phyloP scores from a whole-genome alignment of 2,797 vertebrate species.

The Dendrocincla tyrannina region DNA sequence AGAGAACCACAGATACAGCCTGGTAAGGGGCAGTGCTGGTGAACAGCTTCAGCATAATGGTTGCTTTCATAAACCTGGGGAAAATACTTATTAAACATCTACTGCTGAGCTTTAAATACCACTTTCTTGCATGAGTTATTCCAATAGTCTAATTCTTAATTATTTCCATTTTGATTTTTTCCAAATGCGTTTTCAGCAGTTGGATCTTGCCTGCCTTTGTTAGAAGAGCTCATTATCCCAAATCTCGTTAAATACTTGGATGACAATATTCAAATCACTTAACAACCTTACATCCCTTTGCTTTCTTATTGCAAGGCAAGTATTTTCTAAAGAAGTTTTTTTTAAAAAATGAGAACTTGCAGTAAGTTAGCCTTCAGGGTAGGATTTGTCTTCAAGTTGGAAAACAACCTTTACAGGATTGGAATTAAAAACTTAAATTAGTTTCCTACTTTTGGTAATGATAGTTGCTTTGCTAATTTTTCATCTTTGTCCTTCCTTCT shows the following conservation, averaged over 20 bases:
- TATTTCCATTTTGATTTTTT: neutral
- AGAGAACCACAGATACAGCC: neutral
- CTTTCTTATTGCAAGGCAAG: neutral
- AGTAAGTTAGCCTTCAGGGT: neutral
- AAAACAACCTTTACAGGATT: neutral
- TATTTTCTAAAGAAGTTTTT: neutral
- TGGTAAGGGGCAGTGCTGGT: neutral
- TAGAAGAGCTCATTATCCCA: neutral
- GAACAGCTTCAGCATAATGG: accelerated
- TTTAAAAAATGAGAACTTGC: accelerated
- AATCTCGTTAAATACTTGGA: neutral
- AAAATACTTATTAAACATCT: neutral
- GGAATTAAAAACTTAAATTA: neutral
- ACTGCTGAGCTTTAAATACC: neutral
- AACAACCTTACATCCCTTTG: neutral
- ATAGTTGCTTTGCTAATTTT: neutral
- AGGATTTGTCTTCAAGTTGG: conserved; percentile 21
- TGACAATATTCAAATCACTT: neutral
- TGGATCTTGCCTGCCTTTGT: neutral
- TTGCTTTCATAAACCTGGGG: neutral
- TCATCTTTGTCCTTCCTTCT: neutral
- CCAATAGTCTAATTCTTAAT: neutral
- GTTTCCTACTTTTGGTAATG: neutral
- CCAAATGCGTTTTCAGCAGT: neutral
- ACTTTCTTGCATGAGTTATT: accelerated